These are phyloP conservation scores for Cosmia trapezina DNA, from an alignment of 2,888 invertebrate species.

Conservation along the genomic window DNA sequence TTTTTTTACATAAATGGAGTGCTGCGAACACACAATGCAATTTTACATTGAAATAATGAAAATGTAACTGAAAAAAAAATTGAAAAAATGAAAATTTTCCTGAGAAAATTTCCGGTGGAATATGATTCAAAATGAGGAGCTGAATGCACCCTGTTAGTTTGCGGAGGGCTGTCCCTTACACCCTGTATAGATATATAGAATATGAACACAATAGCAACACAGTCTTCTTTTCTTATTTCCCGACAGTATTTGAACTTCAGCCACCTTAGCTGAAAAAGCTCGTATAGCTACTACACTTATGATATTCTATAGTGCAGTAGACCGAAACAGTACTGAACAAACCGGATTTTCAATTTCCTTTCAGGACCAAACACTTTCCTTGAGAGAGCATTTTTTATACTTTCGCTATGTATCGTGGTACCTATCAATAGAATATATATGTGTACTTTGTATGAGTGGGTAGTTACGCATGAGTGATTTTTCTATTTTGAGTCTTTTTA, in stretches of 20 bases:
- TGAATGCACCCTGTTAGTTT: too few relatives aligned
- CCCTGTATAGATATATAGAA: too few relatives aligned
- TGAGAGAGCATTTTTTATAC: slow-evolving; percentile 58
- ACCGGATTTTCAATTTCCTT: slow-evolving; percentile 73
- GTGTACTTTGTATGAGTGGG: slow-evolving; percentile 1
- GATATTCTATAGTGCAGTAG: slow-evolving; percentile 52
- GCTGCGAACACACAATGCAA: too few relatives aligned
- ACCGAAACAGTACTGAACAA: slow-evolving; percentile 60
- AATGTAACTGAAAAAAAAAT: too few relatives aligned
- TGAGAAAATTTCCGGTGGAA: too few relatives aligned
- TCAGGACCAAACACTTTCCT: slow-evolving; percentile 66
- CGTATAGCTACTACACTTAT: slow-evolving; percentile 48
- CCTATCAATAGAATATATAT: not conserved
- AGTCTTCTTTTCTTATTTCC: slow-evolving; percentile 13
- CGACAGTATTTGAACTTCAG: not conserved
- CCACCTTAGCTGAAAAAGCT: slow-evolving; percentile 38
- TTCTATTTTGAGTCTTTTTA: slow-evolving; percentile 17
- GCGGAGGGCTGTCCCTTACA: too few relatives aligned
- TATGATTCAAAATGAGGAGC: too few relatives aligned
- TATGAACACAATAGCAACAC: not conserved
- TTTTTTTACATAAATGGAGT: too few relatives aligned
- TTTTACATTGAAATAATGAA: too few relatives aligned
- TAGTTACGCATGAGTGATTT: slow-evolving; percentile 28
- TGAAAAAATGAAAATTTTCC: too few relatives aligned
- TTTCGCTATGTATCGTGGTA: slow-evolving; percentile 34